Base-by-base conservation (phyloP, 2,113 vertebrate species). In the Trochalopteron elliotii region DNA sequence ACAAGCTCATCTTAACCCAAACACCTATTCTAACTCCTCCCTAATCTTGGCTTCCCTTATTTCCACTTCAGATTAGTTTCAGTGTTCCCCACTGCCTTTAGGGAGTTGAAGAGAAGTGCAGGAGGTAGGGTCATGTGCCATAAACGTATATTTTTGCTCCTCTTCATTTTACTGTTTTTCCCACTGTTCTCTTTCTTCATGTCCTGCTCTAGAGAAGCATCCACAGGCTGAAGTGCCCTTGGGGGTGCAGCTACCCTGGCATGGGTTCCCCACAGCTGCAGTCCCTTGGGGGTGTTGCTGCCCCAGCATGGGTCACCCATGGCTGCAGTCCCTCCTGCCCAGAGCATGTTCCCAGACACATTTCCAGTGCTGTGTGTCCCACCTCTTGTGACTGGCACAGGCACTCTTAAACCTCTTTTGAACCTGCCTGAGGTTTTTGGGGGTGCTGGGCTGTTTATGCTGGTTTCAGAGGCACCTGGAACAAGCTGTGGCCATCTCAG, bases 291-390 rank as follows among this genome's bases (percentile, higher is more conserved):
- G 6, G 0, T 42, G 39, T 31, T 45, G 11, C 28, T 77, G 44
- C 39, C 39, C 31, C 28, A 10, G 8, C 2, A 6, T 1, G 35
- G 18, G 11, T 55, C 23, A 16, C 8, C 35, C 17, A 2, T 13
- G 53, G 49, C 53, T 6, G 2, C 33, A 28, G 23, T 69, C 28
- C 42, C 45, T 83, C 13, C 63, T 68, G 50, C 53, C 35, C 4
- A 1, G 27, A 56, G 4, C 0, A 0, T 64, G 25, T 31, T 55
- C 53, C 19, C 60, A 53, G 31, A 1, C 1, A 3, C 4, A 2
- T 44, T 50, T 79, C 52, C 42, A 40, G 39, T 2, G 5, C 57
- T 4, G 0, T 4, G 8, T 86, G 25, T 52, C 61, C 27, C 2
- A 4, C 10, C 5, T 16, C 15, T 37, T 1, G 0, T 0, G 1